These are phyloP conservation scores for Stomatorhinus walkeri DNA, from an alignment of 2,797 vertebrate species.

Conservation along the genomic window DNA sequence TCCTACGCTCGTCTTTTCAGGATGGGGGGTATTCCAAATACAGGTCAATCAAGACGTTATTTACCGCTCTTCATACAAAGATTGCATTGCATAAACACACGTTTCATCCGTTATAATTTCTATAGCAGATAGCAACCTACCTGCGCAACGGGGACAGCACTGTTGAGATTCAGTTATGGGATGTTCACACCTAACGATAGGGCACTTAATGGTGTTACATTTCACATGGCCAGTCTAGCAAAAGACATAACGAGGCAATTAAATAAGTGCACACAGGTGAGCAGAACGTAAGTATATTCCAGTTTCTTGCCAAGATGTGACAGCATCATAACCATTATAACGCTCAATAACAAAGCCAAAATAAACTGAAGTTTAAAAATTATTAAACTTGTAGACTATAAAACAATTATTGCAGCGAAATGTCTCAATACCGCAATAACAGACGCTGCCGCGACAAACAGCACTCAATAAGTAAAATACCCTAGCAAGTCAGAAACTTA, in stretches of 20 bases:
- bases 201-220: slow-evolving; percentile 83
- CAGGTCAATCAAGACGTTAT: background rate
- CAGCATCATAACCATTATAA: background rate
- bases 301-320: background rate
- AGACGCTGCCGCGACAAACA: background rate
- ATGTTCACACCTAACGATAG: slow-evolving; percentile 69
- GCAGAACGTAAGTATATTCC: background rate
- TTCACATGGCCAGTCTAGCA: slow-evolving; percentile 68
- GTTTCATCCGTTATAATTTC: background rate
- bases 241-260: background rate
- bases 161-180: slow-evolving; percentile 74
- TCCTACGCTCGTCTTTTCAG: slow-evolving; percentile 61
- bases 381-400: background rate
- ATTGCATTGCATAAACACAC: background rate
- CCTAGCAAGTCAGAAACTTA: background rate
- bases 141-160: slow-evolving; percentile 83
- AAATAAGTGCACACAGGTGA: background rate
- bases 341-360: background rate
- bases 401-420: background rate
- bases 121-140: slow-evolving; percentile 44
- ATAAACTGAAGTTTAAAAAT: background rate
- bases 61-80: background rate
- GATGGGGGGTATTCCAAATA: background rate
- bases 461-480: background rate
- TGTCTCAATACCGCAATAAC: background rate